Percentiles rank a stretch among this genome's conserved stretches.
phyloP scores from a whole-genome alignment of 2,113 vertebrate genomes.

The Sander vitreus region DNA sequence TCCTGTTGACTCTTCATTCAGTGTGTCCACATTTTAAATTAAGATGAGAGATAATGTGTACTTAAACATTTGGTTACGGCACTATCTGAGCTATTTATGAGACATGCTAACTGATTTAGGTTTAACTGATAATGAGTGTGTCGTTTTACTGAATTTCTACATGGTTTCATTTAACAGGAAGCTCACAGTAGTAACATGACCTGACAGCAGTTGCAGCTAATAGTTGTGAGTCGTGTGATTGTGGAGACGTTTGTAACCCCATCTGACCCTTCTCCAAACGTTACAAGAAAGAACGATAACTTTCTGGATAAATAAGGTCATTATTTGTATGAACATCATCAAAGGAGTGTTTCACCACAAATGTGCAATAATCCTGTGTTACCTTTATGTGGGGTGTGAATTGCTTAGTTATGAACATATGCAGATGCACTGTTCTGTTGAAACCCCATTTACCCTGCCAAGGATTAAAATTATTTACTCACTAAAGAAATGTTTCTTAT shows the following conservation, averaged over 20 bases:
- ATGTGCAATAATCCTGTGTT: background rate
- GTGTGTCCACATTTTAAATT: constrained; percentile 3
- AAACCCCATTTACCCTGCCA: background rate
- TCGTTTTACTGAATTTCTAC: constrained; percentile 1
- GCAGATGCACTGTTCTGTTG: background rate
- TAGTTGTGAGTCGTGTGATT: background rate
- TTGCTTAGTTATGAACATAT: background rate
- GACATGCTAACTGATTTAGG: background rate
- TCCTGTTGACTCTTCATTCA: constrained; percentile 25
- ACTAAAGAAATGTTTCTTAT: constrained; percentile 5
- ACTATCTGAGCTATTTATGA: constrained; percentile 6
- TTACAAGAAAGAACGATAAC: background rate
- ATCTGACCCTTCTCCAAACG: background rate
- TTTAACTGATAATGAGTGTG: background rate
- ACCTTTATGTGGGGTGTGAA: background rate
- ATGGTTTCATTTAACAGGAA: constrained; percentile 1
- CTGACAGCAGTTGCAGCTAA: background rate
- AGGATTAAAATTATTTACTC: background rate
- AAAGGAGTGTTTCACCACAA: background rate
- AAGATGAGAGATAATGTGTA: constrained; percentile 17
- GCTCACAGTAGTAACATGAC: background rate
- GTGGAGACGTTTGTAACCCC: background rate
- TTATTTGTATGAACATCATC: background rate
- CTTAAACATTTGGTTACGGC: constrained; percentile 21
- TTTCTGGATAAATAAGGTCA: background rate